Base-by-base conservation (phyloP, 2,113 vertebrate species). In the Pangasianodon hypophthalmus region DNA sequence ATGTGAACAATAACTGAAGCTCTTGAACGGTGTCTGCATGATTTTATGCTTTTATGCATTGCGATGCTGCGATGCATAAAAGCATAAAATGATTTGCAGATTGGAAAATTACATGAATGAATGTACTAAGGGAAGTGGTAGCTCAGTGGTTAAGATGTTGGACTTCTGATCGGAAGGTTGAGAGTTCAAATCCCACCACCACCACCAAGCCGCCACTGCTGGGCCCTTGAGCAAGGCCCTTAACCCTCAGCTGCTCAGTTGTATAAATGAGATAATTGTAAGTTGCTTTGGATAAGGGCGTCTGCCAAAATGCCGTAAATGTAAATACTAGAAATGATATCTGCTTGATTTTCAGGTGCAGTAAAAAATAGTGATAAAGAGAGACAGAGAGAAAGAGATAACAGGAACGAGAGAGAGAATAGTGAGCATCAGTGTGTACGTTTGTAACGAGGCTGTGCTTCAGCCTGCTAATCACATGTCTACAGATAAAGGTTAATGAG, bases 401-500 rank as follows among this genome's bases (percentile, higher is more conserved):
- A 41, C 32, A 6, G 46, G 11, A 29, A 69, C 26, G 62, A 75
- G 50, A 84, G 50, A 24, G 52, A 37, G 29, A 16, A 52, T 16
- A 29, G 50, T 4, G 21, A 69, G 48, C 8, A 44, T 79, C 87
- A 85, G 50, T 79, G 85, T 48, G 75, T 75, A 44, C 77, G 32
- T 79, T 73, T 84, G 90, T 91, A 90, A 92, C 69, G 88, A 92
- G 75, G 84, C 24, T 48, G 88, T 86, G 89, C 88, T 89, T 60
- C 79, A 86, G 88, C 48, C 80, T 85, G 80, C 75, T 84, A 88
- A 89, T 88, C 48, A 89, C 85, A 75, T 87, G 85, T 46, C 90
- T 67, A 84, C 86, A 86, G 90, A 92, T 92, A 91, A 92, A 93
- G 93, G 93, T 93, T 93, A 93, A 94, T 90, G 91, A 92, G 91